Percentiles rank a stretch among this genome's conserved stretches.
Evolutionary conservation across 2,113 vertebrate species (phyloP).

Genomic region (Puffinus mauretanicus): DNA sequence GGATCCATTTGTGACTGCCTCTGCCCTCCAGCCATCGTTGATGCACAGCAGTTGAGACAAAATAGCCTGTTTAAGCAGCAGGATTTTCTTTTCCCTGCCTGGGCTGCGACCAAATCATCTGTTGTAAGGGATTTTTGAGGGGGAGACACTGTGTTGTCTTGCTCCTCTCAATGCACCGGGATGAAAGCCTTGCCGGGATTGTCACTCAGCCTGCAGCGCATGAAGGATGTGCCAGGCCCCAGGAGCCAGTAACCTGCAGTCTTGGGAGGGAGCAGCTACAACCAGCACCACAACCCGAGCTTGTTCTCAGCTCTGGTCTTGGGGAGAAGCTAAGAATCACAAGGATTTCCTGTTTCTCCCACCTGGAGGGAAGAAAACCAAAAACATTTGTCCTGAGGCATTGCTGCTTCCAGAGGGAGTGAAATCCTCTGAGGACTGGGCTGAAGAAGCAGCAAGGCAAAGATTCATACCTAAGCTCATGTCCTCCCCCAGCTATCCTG

Average conservation of each 20-base stretch:
- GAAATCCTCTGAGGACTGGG: fast-evolving
- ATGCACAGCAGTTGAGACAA: background rate
- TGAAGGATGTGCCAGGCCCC: background rate
- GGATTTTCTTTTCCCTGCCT: background rate
- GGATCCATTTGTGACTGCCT: background rate
- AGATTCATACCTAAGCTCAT: background rate
- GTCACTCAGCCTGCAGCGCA: background rate
- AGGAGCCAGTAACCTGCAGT: background rate
- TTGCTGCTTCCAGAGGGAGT: background rate
- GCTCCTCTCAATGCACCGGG: background rate
- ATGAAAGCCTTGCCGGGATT: background rate
- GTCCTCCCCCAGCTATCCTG: background rate
- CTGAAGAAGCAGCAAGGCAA: background rate
- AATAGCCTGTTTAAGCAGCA: background rate
- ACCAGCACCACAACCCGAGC: background rate
- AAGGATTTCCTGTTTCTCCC: background rate
- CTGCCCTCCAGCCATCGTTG: background rate
- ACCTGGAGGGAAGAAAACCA: background rate
- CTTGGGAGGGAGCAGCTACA: background rate
- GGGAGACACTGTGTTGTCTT: background rate
- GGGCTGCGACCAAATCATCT: background rate
- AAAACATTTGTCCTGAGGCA: background rate
- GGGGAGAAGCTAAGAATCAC: background rate
- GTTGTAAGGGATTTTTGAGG: background rate
- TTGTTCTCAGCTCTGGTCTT: background rate